Conservation (phyloP, 2,888 invertebrate species). For the Drosophila setosimentum region DNA sequence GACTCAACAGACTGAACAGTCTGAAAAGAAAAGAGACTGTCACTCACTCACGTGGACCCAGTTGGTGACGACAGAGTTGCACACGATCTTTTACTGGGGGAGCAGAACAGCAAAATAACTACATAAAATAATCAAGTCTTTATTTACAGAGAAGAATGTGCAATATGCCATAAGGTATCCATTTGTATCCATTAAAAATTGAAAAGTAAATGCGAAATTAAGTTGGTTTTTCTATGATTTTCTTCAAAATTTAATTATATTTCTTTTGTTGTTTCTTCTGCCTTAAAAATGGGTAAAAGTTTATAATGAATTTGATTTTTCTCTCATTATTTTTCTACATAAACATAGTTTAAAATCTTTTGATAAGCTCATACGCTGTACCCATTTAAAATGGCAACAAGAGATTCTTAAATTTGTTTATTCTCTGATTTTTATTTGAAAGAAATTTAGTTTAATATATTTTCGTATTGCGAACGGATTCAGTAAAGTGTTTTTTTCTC, state of each 20-base stretch:
- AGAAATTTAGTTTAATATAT: too few relatives aligned
- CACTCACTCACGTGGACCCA: constrained; percentile 51
- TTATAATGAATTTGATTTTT: not conserved
- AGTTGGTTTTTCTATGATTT: not conserved
- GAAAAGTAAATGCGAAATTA: not conserved
- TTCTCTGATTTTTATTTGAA: too few relatives aligned
- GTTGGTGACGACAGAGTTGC: constrained; percentile 21
- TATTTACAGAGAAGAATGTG: not conserved
- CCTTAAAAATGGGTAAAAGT: too few relatives aligned
- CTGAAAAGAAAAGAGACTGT: constrained; percentile 53
- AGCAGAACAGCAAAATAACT: too few relatives aligned
- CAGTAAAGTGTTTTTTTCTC: too few relatives aligned
- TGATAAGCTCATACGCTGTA: not conserved
- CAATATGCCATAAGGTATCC: not conserved
- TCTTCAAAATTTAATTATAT: not conserved
- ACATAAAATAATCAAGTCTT: not conserved
- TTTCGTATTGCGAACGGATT: too few relatives aligned
- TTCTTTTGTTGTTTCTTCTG: too few relatives aligned
- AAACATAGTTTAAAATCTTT: not conserved
- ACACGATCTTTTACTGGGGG: constrained; percentile 4
- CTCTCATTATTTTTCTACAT: not conserved
- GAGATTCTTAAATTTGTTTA: too few relatives aligned
- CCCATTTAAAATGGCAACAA: not conserved
- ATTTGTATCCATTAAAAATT: not conserved
- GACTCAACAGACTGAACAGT: constrained; percentile 18